These are phyloP conservation scores for Machaerirhynchus nigripectus DNA, from an alignment of 2,113 vertebrate genomes.

Conservation along the genomic window DNA sequence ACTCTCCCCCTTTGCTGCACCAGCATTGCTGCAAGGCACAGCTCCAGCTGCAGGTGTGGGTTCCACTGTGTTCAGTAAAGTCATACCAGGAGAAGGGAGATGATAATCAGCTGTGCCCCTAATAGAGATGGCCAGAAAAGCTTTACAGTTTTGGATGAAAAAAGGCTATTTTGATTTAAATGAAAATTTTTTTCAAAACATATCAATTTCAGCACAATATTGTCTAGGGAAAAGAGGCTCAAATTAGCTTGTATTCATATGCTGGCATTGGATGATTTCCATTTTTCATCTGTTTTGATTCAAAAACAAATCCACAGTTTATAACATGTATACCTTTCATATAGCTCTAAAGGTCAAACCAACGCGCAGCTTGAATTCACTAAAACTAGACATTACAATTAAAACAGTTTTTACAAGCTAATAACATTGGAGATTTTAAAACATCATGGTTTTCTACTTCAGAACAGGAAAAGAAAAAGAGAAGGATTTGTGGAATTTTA, in stretches of 20 bases:
- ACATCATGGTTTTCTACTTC: not conserved
- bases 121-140: not conserved
- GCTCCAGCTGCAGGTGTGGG: not conserved
- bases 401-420: not conserved
- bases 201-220: constrained; percentile 21
- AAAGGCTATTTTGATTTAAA: constrained; percentile 27
- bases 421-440: not conserved
- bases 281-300: constrained; percentile 17
- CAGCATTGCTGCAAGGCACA: not conserved
- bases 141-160: not conserved
- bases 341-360: not conserved
- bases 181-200: not conserved
- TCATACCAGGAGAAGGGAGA: not conserved
- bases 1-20: not conserved
- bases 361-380: not conserved
- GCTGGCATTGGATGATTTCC: not conserved
- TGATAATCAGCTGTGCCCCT: not conserved
- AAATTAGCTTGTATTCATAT: constrained; percentile 23
- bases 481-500: not conserved
- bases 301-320: not conserved
- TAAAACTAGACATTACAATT: not conserved
- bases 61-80: not conserved
- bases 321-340: not conserved
- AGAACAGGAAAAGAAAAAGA: not conserved
- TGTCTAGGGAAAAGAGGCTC: not conserved